Evolutionary conservation across 2,888 invertebrate genomes (phyloP), one percentile per base, ranked within the genome.

Genomic region (Acleris emargana): DNA sequence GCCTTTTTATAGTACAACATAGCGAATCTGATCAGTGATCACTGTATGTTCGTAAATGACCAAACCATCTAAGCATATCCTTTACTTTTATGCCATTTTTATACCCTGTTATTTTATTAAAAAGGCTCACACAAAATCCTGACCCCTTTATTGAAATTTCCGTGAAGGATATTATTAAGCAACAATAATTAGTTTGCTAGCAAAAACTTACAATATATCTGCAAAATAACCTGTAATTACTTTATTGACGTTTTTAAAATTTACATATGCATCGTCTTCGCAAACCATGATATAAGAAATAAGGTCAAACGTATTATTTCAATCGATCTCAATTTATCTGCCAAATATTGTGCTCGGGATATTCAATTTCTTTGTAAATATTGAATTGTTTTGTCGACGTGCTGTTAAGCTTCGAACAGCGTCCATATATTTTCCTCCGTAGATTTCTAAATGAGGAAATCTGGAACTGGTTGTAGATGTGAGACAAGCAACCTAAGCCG

Each of bases 381-480:
- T 62, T 50, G 55, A 62, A 25, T 55, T 25, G 25, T 38, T 49
- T 25, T 43, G 20, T 45, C 25, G 11, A 25, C 22, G 45, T 57
- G 17, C 25, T 25, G 2, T 20, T 13, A 17, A 42, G 53, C 22
- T 17, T 0, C 13, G 16, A 25, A 6, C 16, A 13, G 16, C 5
- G n/a, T 53, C 53, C 18, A 53, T 38, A 4, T 45, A 45, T 45
- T 17, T 57, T 45, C 22, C 25, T 5, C 45, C 43, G n/a, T 25
- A 25, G 43, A 57, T 57, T 57, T 57, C 43, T 57, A 45, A 55
- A 25, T 45, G 17, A 57, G 57, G 45, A 57, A 57, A 17, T 57
- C 43, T 17, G 22, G 20, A 38, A 55, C 54, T 45, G 45, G 55
- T 57, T 25, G 45, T 45, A 11, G n/a, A 25, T 45, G 45, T 43